phyloP scores from a whole-genome alignment of 2,113 vertebrate genomes.

The Myanophis thanlyinensis region DNA sequence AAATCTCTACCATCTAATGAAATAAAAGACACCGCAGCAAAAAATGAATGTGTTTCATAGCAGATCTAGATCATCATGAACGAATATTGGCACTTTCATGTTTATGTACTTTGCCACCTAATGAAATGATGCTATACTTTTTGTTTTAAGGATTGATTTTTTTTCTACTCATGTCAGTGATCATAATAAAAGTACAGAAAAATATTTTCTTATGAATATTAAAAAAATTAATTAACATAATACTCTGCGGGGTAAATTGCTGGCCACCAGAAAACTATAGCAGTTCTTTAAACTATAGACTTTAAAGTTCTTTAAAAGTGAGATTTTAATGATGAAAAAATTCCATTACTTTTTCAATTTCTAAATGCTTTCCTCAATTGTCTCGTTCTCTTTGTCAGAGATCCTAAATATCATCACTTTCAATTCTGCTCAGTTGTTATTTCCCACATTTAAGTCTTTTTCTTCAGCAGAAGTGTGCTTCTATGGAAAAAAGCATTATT shows the following conservation, averaged over 20 bases:
- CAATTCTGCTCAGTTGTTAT: not conserved
- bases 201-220: conserved; percentile 12
- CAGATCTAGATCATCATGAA: conserved; percentile 43
- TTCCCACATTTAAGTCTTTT: not conserved
- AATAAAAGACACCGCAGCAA: conserved; percentile 17
- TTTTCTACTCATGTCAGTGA: conserved; percentile 10
- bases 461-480: not conserved
- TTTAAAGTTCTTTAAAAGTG: no score
- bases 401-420: not conserved
- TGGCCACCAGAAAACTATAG: not conserved
- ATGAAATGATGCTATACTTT: conserved; percentile 41
- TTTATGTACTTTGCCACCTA: conserved; percentile 44
- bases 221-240: conserved; percentile 12
- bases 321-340: not conserved
- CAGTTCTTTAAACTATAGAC: not conserved
- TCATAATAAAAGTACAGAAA: conserved; percentile 9
- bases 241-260: not conserved
- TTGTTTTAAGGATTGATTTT: conserved; percentile 25
- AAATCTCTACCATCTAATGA: conserved; percentile 15
- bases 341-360: not conserved
- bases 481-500: not conserved
- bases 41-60: conserved; percentile 6
- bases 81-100: conserved; percentile 38
- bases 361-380: not conserved
- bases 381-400: not conserved